phyloP scores from a whole-genome alignment of 2,888 invertebrate genomes.

The Tipula helvola region DNA sequence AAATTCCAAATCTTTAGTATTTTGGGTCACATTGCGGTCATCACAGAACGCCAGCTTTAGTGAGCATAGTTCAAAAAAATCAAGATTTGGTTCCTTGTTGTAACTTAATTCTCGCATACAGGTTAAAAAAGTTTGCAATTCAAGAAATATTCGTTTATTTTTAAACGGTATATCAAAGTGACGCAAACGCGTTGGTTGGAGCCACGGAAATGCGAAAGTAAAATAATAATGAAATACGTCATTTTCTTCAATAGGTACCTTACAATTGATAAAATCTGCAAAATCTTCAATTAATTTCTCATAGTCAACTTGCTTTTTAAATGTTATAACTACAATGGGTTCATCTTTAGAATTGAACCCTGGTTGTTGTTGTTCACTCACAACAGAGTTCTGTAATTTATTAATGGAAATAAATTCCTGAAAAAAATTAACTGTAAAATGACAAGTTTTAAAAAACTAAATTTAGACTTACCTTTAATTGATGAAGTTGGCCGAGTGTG shows the following conservation, averaged over 20 bases:
- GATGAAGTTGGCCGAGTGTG: not conserved
- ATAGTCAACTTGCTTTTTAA: not conserved
- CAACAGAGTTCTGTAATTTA: not conserved
- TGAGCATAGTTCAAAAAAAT: not conserved
- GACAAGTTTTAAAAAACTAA: not conserved
- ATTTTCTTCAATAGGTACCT: not conserved
- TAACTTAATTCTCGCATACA: not conserved
- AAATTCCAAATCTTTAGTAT: not conserved
- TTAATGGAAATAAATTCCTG: not conserved
- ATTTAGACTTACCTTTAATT: not conserved
- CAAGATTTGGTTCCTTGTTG: not conserved
- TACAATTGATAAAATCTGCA: not conserved
- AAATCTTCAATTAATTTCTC: not conserved
- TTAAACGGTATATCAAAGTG: not conserved
- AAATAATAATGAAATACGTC: not conserved
- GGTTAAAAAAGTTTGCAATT: not conserved
- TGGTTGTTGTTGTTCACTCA: not conserved
- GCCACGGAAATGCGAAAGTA: not conserved
- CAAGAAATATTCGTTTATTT: not conserved
- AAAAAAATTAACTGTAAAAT: not conserved
- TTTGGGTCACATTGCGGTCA: not conserved
- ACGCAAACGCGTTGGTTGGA: not conserved
- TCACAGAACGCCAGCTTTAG: not conserved
- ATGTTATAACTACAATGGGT: not conserved
- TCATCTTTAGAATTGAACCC: not conserved